Percentiles rank a stretch among this genome's conserved stretches.
These are phyloP conservation scores for Neolamprologus toae DNA, from an alignment of 2,113 vertebrate species.

Conservation along the genomic window DNA sequence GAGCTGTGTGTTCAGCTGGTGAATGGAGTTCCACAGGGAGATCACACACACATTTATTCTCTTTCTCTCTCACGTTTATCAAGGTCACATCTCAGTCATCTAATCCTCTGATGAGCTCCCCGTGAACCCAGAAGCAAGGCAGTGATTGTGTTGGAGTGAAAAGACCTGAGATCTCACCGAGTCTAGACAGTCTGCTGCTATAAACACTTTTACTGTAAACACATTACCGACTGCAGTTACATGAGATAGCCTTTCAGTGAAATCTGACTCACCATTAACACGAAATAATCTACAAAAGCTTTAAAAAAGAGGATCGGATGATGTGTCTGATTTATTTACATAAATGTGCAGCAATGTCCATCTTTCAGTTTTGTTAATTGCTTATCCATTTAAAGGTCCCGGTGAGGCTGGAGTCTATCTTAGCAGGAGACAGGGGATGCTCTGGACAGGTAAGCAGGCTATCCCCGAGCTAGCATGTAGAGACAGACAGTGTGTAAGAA, in stretches of 20 bases:
- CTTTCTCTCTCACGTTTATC: not conserved
- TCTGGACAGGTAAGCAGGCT: not conserved
- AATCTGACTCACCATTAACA: not conserved
- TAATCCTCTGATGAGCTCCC: not conserved
- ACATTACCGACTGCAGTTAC: not conserved
- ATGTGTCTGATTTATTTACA: not conserved
- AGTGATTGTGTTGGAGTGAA: not conserved
- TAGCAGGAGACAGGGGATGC: not conserved
- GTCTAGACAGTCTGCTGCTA: not conserved
- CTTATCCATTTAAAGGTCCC: not conserved
- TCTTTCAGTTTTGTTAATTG: fast-evolving
- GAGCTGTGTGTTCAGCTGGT: slow-evolving; percentile 23
- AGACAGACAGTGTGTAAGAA: not conserved
- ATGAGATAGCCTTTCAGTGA: not conserved
- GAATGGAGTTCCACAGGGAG: slow-evolving; percentile 15
- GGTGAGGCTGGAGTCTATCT: not conserved
- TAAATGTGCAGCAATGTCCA: not conserved
- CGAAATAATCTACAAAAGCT: not conserved
- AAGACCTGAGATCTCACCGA: not conserved
- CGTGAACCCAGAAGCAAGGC: not conserved
- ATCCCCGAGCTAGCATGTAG: fast-evolving
- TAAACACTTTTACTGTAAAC: not conserved
- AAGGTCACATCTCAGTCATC: slow-evolving; percentile 15
- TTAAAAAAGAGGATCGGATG: not conserved
- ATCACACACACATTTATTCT: not conserved